Base-by-base conservation (phyloP, 2,797 vertebrate genomes). In the Chanos chanos region DNA sequence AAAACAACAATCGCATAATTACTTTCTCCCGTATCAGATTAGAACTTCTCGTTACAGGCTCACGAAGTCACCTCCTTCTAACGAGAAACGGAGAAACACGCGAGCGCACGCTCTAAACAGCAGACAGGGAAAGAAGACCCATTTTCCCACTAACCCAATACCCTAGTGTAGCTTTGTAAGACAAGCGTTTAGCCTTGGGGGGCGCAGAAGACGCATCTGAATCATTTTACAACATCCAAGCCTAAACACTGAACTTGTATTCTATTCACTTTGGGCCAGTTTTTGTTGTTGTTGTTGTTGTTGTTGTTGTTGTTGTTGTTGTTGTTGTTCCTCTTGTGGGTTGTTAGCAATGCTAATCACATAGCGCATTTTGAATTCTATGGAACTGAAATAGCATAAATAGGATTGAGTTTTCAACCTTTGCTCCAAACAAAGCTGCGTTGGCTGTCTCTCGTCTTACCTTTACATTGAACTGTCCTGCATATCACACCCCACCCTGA, bases 1-100 rank as follows among this genome's bases (percentile, higher is more conserved):
- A n/a, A n/a, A n/a, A n/a, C n/a, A n/a, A 64, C 68, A 71, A 64
- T 64, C 64, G 65, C 62, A 68, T 71, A 75, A 73, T 78, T 74
- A 71, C 64, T 68, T 68, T 66, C 31, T 61, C 60, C 52, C 31
- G 36, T 68, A 60, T 73, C 65, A 74, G 69, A 73, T 72, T 70
- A 70, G 62, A 76, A 67, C 33, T 64, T 48, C 69, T 74, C 67
- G 51, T 79, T 75, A 76, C 71, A 64, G 70, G 49, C 73, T 75
- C 76, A 70, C 81, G 71, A 79, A 74, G 70, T 68, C 50, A 52
- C 64, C 76, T 74, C 63, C 57, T 53, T 58, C 60, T 50, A 40
- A 45, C 45, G 59, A 50, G 54, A 68, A 55, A 39, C 60, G 18
- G 36, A 7, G 39, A 70, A 64, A 73, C 49, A 68, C 69, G 72